These are phyloP conservation scores for Nomia melanderi DNA, from an alignment of 1,140 invertebrate genomes.

Conservation along the genomic window DNA sequence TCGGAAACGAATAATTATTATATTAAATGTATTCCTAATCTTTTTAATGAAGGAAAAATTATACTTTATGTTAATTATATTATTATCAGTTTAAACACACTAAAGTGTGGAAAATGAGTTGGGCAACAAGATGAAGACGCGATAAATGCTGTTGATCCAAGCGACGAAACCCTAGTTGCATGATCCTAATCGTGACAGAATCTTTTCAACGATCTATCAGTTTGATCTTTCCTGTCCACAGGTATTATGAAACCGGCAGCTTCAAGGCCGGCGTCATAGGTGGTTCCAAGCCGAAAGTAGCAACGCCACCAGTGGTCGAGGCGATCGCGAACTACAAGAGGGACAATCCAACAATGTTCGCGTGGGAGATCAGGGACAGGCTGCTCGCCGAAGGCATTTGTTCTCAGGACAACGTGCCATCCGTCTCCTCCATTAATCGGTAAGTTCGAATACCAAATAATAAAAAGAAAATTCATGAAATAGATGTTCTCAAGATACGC, in stretches of 20 bases:
- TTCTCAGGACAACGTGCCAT: slow-evolving; percentile 99
- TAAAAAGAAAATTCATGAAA: too few relatives aligned
- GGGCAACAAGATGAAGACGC: too few relatives aligned
- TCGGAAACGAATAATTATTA: too few relatives aligned
- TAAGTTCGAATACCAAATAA: slow-evolving; percentile 80
- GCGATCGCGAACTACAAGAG: slow-evolving; percentile 99
- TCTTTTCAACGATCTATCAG: slow-evolving; percentile 19
- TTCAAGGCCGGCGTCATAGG: slow-evolving; percentile 99
- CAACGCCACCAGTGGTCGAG: slow-evolving; percentile 98
- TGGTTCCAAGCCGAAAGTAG: slow-evolving; percentile 99
- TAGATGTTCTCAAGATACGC: too few relatives aligned
- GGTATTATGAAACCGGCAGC: slow-evolving; percentile 99
- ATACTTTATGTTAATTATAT: too few relatives aligned
- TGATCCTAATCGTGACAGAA: slow-evolving; percentile 10
- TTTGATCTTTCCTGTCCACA: slow-evolving; percentile 74
- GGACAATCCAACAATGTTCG: slow-evolving; percentile 99
- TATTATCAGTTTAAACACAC: too few relatives aligned
- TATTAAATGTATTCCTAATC: too few relatives aligned
- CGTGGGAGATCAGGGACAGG: slow-evolving; percentile 99
- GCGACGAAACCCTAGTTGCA: not conserved
- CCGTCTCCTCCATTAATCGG: slow-evolving; percentile 99
- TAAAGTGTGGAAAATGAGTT: too few relatives aligned
- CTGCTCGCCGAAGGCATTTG: slow-evolving; percentile 98
- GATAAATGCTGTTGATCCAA: too few relatives aligned
- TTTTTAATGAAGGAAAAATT: too few relatives aligned